Evolutionary conservation across 2,113 vertebrate genomes (phyloP).

Genomic region (Lutjanus erythropterus): DNA sequence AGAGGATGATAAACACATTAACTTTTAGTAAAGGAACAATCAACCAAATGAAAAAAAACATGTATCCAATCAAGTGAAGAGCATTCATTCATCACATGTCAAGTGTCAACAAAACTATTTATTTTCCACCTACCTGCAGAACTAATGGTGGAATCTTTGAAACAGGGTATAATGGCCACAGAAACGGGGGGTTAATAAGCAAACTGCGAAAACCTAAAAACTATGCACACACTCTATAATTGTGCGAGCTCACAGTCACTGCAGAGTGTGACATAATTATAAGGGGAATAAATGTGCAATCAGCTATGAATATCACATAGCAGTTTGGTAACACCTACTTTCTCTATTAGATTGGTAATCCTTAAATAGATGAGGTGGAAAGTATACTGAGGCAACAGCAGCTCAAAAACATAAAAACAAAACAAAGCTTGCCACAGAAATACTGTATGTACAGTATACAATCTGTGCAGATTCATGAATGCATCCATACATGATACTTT

Average conservation of each 20-base stretch:
- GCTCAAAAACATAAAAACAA: not conserved
- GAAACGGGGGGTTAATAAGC: not conserved
- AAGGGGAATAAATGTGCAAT: not conserved
- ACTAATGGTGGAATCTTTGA: not conserved
- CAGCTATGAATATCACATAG: conserved; percentile 19
- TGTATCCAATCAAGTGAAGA: not conserved
- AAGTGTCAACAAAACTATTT: not conserved
- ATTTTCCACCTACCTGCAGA: not conserved
- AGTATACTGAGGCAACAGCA: not conserved
- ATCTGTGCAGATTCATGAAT: not conserved
- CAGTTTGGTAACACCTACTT: conserved; percentile 7
- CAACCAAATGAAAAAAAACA: not conserved
- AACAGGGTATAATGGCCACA: not conserved
- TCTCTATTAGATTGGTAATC: not conserved
- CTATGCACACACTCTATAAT: not conserved
- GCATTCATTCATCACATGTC: not conserved
- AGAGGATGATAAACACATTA: not conserved
- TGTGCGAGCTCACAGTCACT: not conserved
- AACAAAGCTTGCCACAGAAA: not conserved
- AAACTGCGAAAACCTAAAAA: conserved; percentile 2
- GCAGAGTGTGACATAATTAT: conserved; percentile 4
- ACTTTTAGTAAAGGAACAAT: not conserved
- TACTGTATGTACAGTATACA: not conserved
- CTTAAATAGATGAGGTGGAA: not conserved
- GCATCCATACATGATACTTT: not conserved